These are phyloP conservation scores for Parotocinclus haroldoi DNA, from an alignment of 2,797 vertebrate genomes.

Conservation along the genomic window DNA sequence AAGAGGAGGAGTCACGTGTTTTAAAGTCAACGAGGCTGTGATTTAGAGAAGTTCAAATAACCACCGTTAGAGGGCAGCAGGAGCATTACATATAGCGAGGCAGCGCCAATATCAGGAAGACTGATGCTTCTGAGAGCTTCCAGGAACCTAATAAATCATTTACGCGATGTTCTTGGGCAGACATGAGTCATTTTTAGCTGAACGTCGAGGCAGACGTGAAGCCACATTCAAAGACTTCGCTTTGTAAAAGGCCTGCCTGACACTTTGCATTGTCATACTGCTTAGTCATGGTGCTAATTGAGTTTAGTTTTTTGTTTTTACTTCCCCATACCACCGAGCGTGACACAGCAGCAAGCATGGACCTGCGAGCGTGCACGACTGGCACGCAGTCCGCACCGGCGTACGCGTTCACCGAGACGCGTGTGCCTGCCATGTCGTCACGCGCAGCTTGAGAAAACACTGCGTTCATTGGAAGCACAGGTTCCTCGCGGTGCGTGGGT, in stretches of 20 bases:
- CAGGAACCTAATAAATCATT: constrained; percentile 10
- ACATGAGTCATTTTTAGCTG: not conserved
- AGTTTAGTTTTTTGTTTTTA: constrained; percentile 45
- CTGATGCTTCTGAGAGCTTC: constrained; percentile 2
- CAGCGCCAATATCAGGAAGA: not conserved
- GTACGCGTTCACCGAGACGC: too few species aligned
- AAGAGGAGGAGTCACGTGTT: too few species aligned
- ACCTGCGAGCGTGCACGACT: not conserved
- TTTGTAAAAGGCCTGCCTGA: not conserved
- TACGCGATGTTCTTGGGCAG: not conserved
- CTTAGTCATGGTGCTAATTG: constrained; percentile 57
- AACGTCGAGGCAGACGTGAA: not conserved
- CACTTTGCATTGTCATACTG: constrained; percentile 32
- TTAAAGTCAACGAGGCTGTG: too few species aligned
- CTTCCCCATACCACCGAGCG: constrained; percentile 39
- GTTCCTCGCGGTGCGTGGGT: too few species aligned
- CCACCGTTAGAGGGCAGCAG: constrained; percentile 65
- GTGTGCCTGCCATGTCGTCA: too few species aligned
- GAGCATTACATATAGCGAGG: constrained; percentile 34
- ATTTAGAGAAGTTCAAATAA: too few species aligned
- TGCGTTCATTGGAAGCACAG: too few species aligned
- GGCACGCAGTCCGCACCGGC: too few species aligned
- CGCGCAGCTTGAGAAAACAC: too few species aligned
- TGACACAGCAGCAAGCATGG: not conserved
- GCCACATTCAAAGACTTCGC: not conserved